A percentile compares a stretch with the other conserved stretches of the same genome.
Evolutionary conservation across 2,113 vertebrate species (phyloP).

Genomic region (Clinocottus analis): DNA sequence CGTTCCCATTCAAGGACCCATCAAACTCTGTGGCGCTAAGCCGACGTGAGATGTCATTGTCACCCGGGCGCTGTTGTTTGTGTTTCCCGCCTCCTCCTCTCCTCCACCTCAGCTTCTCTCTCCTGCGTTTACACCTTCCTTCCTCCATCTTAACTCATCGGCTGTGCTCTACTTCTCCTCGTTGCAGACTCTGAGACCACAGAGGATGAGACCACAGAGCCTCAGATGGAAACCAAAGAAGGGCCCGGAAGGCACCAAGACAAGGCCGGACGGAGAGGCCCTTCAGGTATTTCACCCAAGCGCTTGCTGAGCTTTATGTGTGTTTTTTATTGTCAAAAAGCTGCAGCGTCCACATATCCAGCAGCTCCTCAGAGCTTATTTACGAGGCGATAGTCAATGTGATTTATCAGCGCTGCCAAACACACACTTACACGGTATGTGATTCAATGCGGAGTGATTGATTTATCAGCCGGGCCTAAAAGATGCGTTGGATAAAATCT

Average conservation of each 20-base stretch:
- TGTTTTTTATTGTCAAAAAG: not conserved
- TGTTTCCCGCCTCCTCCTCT: constrained; percentile 18
- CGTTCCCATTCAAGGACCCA: constrained; percentile 38
- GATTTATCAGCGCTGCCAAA: constrained; percentile 46
- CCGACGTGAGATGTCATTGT: constrained; percentile 63
- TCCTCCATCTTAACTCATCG: not conserved
- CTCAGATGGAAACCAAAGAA: constrained; percentile 88
- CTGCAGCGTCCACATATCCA: constrained; percentile 7
- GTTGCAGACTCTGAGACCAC: constrained; percentile 94
- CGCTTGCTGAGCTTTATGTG: too few species aligned
- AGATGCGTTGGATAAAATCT: constrained; percentile 41
- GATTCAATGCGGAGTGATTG: constrained; percentile 32
- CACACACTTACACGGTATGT: constrained; percentile 43
- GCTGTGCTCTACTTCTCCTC: constrained; percentile 8
- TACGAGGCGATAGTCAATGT: not conserved
- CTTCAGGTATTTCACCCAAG: constrained; percentile 82
- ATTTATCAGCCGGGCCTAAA: constrained; percentile 42
- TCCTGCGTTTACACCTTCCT: constrained; percentile 3
- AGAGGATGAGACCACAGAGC: constrained; percentile 95
- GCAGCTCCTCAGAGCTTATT: constrained; percentile 12
- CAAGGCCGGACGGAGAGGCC: constrained; percentile 83
- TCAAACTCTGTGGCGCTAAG: constrained; percentile 39
- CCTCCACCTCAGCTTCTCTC: not conserved
- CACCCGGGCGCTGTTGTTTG: constrained; percentile 12
- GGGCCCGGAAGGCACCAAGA: constrained; percentile 86